These are phyloP conservation scores for Latrodectus geometricus DNA, from an alignment of 1,140 invertebrate species.

Conservation along the genomic window DNA sequence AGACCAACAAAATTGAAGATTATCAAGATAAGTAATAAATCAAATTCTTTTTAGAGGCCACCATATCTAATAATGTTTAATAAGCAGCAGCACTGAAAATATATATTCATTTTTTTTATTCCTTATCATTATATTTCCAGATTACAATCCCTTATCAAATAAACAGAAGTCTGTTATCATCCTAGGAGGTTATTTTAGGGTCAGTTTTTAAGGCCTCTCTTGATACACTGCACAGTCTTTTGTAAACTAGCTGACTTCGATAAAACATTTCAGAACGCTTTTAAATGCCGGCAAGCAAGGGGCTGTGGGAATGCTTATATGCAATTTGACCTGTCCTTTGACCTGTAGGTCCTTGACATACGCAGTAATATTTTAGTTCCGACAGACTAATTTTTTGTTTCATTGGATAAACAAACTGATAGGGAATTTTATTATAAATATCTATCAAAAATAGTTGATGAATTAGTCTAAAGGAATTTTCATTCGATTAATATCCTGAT, in stretches of 20 bases:
- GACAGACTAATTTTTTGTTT: constrained; percentile 22
- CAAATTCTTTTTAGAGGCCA: constrained; percentile 4
- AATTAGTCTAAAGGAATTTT: no score
- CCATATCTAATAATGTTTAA: constrained; percentile 31
- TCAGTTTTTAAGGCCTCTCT: constrained; percentile 30
- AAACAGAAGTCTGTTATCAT: constrained; percentile 36
- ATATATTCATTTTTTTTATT: not conserved
- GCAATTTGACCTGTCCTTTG: constrained; percentile 27
- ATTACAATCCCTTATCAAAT: constrained; percentile 49
- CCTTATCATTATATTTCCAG: constrained; percentile 48
- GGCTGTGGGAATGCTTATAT: constrained; percentile 45
- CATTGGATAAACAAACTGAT: no score
- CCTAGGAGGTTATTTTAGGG: constrained; percentile 14
- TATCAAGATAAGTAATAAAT: constrained; percentile 31
- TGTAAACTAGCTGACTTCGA: constrained; percentile 39
- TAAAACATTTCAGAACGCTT: constrained; percentile 28
- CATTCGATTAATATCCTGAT: no score
- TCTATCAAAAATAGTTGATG: no score
- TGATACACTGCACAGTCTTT: constrained; percentile 22
- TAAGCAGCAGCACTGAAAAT: constrained; percentile 16
- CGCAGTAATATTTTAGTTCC: constrained; percentile 3
- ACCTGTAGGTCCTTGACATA: constrained; percentile 45
- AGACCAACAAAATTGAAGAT: constrained; percentile 9
- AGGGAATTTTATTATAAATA: no score
- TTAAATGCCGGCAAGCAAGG: not conserved